phyloP scores from a whole-genome alignment of 1,140 invertebrate genomes.

The Diprion similis region DNA sequence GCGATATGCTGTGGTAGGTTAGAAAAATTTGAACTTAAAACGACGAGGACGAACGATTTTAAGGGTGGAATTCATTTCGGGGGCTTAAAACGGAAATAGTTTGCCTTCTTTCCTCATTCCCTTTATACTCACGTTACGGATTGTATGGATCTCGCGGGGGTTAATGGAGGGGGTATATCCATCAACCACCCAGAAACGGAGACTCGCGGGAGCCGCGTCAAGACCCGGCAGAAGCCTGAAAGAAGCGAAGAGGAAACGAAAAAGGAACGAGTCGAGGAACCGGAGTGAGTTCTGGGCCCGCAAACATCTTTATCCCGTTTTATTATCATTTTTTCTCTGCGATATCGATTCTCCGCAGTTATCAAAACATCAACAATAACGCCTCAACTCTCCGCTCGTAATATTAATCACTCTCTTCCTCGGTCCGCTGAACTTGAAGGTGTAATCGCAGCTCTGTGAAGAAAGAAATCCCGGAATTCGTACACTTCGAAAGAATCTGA shows the following conservation, averaged over 20 bases:
- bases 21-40: too few species aligned
- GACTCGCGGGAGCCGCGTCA: constrained; percentile 47
- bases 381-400: background rate
- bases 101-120: constrained; percentile 17
- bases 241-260: constrained; percentile 21
- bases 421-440: too few species aligned
- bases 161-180: constrained; percentile 45
- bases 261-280: constrained; percentile 19
- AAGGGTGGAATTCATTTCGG: too few species aligned
- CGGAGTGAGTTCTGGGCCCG: constrained; percentile 26
- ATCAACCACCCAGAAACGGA: constrained; percentile 40
- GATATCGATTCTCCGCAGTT: constrained; percentile 39
- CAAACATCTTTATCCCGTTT: constrained; percentile 42
- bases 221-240: constrained; percentile 44
- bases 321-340: constrained; percentile 45
- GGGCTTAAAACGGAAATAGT: constrained; percentile 30
- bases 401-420: too few species aligned
- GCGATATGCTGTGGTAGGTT: too few species aligned
- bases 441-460: too few species aligned
- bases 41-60: too few species aligned
- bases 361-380: constrained; percentile 36
- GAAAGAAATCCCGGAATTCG: too few species aligned
- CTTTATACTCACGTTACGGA: constrained; percentile 24
- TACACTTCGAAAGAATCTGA: too few species aligned
- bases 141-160: constrained; percentile 36